Evolutionary conservation across 2,113 vertebrate genomes (phyloP).

Genomic region (Trichechus manatus): DNA sequence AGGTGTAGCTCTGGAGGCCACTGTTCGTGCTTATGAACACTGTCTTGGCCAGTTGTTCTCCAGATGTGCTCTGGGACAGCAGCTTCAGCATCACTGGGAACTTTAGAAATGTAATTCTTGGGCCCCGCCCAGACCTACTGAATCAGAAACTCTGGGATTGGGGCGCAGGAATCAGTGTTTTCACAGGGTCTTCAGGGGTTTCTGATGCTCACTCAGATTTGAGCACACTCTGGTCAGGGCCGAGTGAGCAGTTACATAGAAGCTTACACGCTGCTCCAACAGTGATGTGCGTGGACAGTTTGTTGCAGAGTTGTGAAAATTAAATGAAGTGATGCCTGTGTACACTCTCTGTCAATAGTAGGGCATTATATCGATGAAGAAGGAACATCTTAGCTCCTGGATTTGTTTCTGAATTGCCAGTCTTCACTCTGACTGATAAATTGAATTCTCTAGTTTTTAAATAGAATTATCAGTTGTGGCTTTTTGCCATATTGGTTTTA

Average conservation of each 20-base stretch:
- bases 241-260: not conserved
- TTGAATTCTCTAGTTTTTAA: not conserved
- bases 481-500: not conserved
- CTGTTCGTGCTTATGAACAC: not conserved
- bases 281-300: not conserved
- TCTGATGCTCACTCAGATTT: accelerated
- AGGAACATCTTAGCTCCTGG: not conserved
- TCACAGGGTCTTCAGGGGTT: too few relatives aligned
- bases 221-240: not conserved
- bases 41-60: not conserved
- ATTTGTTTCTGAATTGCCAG: not conserved
- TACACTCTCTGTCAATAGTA: not conserved
- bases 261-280: too few relatives aligned
- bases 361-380: not conserved
- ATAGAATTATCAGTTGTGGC: not conserved
- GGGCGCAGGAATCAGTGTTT: not conserved
- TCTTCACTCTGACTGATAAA: too few relatives aligned
- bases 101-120: not conserved
- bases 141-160: not conserved
- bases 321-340: not conserved
- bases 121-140: accelerated
- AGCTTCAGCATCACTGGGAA: not conserved
- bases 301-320: not conserved
- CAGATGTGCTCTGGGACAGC: not conserved
- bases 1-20: not conserved